Evolutionary conservation across 2,888 invertebrate species (phyloP).

Genomic region (Crepidodera aurea): DNA sequence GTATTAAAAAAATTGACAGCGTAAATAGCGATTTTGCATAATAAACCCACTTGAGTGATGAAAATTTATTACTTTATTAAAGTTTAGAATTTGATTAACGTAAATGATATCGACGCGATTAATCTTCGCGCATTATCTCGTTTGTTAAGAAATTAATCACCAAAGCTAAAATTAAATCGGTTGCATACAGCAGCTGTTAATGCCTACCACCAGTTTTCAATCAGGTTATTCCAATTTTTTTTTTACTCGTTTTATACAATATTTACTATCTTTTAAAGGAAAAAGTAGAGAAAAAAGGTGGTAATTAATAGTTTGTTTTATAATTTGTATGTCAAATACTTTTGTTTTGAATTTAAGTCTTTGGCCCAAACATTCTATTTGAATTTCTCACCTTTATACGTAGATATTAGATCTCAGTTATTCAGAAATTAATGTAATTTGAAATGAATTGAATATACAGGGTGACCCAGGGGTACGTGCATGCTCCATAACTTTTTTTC

Average conservation of each 20-base stretch:
- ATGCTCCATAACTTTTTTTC: too few relatives aligned
- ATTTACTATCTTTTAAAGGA: too few relatives aligned
- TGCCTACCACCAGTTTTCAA: constrained; percentile 9
- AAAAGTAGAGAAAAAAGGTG: too few relatives aligned
- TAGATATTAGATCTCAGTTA: too few relatives aligned
- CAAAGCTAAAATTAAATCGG: constrained; percentile 17
- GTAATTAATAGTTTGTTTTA: too few relatives aligned
- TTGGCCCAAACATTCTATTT: too few relatives aligned
- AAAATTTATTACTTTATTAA: constrained; percentile 41
- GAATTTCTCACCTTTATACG: too few relatives aligned
- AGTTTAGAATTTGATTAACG: constrained; percentile 39
- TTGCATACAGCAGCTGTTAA: constrained; percentile 5
- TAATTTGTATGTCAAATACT: too few relatives aligned
- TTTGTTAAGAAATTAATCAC: constrained; percentile 30
- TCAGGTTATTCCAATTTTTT: constrained; percentile 5
- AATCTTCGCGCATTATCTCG: constrained; percentile 33
- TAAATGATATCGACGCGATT: constrained; percentile 35
- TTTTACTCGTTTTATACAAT: neutral
- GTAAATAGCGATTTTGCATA: constrained; percentile 38
- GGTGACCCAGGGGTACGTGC: too few relatives aligned
- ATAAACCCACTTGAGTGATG: constrained; percentile 37
- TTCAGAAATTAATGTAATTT: too few relatives aligned
- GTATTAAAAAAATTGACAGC: constrained; percentile 20
- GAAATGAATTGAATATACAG: too few relatives aligned
- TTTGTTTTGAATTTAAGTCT: too few relatives aligned